phyloP scores from a whole-genome alignment of 2,113 vertebrate species.

The Orientallactaga bullata region DNA sequence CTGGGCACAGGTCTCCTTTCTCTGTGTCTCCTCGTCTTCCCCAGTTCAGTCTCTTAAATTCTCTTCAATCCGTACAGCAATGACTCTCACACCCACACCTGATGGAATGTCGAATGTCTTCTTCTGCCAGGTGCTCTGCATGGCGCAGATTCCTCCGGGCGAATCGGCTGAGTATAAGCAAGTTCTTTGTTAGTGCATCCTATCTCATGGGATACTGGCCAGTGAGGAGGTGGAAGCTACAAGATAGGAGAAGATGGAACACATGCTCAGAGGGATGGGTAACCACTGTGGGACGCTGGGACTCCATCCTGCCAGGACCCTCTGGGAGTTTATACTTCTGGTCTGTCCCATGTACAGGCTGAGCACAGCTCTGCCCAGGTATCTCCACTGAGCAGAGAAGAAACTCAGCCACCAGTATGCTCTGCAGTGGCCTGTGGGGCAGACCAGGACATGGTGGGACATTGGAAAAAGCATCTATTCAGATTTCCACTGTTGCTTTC shows the following conservation, averaged over 20 bases:
- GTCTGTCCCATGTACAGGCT: not conserved
- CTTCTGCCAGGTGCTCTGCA: not conserved
- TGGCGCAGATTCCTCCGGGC: not conserved
- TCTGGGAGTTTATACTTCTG: not conserved
- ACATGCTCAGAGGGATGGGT: not conserved
- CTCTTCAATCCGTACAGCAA: too few relatives aligned
- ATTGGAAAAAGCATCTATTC: too few relatives aligned
- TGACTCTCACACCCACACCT: not conserved
- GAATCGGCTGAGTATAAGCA: not conserved
- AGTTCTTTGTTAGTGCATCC: not conserved
- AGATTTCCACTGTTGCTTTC: not conserved
- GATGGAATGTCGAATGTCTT: not conserved
- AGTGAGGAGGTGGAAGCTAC: fast-evolving
- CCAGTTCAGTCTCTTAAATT: not conserved
- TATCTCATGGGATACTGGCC: not conserved
- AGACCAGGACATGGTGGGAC: not conserved
- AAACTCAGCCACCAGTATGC: not conserved
- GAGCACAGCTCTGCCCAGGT: not conserved
- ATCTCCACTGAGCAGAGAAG: not conserved
- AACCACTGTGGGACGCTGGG: too few relatives aligned
- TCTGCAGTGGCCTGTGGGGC: fast-evolving
- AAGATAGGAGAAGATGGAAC: not conserved
- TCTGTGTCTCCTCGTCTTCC: not conserved
- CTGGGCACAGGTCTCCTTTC: not conserved
- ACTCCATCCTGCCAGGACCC: too few relatives aligned